phyloP scores from a whole-genome alignment of 1,140 invertebrate species.

The Lordiphosa collinella region DNA sequence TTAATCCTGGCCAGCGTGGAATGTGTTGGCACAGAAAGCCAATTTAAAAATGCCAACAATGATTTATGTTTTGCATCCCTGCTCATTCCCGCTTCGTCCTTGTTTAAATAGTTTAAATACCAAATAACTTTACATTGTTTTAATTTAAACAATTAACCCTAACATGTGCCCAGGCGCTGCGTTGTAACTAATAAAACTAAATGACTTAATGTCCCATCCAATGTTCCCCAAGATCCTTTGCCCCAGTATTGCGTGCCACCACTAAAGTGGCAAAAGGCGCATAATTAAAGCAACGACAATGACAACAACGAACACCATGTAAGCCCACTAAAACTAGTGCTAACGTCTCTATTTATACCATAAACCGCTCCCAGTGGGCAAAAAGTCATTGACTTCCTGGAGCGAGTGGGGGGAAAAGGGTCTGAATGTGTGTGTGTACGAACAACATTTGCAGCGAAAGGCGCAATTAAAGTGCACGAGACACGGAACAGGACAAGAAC shows the following conservation, averaged over 20 bases:
- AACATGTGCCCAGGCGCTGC: constrained; percentile 23
- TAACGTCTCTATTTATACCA: constrained; percentile 63
- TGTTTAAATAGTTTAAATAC: constrained; percentile 44
- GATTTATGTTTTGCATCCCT: constrained; percentile 52
- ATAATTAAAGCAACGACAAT: constrained; percentile 53
- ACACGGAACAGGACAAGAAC: constrained; percentile 48
- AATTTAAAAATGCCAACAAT: constrained; percentile 77
- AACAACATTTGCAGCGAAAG: constrained; percentile 48
- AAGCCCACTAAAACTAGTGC: constrained; percentile 53
- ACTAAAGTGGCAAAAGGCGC: constrained; percentile 56
- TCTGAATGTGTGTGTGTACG: constrained; percentile 17
- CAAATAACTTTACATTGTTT: constrained; percentile 39
- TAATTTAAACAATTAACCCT: constrained; percentile 76
- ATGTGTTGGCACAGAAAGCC: constrained; percentile 68
- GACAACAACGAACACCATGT: constrained; percentile 24
- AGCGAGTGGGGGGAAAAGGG: not conserved
- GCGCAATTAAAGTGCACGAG: constrained; percentile 68
- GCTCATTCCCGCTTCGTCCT: not conserved
- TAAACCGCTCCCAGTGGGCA: constrained; percentile 48
- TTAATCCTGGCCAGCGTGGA: constrained; percentile 58
- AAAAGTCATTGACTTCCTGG: constrained; percentile 68
- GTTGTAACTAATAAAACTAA: constrained; percentile 67
- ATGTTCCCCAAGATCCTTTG: constrained; percentile 19
- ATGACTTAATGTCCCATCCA: constrained; percentile 62
- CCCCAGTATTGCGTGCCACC: constrained; percentile 33